Percentiles rank a stretch among this genome's conserved stretches.
These are phyloP conservation scores for Spondyliosoma cantharus DNA, from an alignment of 2,797 vertebrate species.

Conservation along the genomic window DNA sequence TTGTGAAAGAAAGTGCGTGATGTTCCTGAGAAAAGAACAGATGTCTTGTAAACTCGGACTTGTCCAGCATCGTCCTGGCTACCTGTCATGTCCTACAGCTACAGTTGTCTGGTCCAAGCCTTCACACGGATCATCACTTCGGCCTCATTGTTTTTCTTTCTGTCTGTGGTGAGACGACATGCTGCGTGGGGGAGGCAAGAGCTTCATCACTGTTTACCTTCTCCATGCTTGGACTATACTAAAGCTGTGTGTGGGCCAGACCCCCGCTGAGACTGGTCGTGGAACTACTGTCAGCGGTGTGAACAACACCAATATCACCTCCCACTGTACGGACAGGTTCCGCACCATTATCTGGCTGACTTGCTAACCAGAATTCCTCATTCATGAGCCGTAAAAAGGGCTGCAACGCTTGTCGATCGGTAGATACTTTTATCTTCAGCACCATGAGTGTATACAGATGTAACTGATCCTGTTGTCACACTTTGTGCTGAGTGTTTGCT, in stretches of 20 bases:
- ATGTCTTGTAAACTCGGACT: conserved; percentile 9
- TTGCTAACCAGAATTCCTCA: conserved; percentile 64
- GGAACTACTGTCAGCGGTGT: conserved; percentile 69
- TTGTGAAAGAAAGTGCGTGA: conserved; percentile 2
- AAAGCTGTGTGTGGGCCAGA: conserved; percentile 80
- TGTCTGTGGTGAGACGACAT: conserved; percentile 71
- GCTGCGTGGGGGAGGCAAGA: conserved; percentile 55
- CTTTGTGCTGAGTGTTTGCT: not conserved
- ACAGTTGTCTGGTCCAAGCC: conserved; percentile 62
- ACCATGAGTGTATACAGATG: conserved; percentile 19
- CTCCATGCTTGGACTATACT: conserved; percentile 65
- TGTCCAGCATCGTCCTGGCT: conserved; percentile 28
- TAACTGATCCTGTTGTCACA: conserved; percentile 29
- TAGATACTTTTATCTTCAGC: conserved; percentile 35
- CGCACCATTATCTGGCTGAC: conserved; percentile 78
- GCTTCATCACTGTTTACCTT: conserved; percentile 78
- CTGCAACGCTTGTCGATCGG: conserved; percentile 10
- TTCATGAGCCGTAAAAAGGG: conserved; percentile 56
- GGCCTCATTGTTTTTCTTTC: conserved; percentile 77
- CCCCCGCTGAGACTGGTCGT: conserved; percentile 58
- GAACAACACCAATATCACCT: conserved; percentile 60
- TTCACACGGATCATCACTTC: conserved; percentile 72
- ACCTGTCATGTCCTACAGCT: conserved; percentile 65
- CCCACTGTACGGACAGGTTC: conserved; percentile 67
- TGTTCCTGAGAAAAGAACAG: conserved; percentile 21